These are phyloP conservation scores for Rhabdomys dilectus DNA, from an alignment of 2,113 vertebrate genomes.

Conservation along the genomic window DNA sequence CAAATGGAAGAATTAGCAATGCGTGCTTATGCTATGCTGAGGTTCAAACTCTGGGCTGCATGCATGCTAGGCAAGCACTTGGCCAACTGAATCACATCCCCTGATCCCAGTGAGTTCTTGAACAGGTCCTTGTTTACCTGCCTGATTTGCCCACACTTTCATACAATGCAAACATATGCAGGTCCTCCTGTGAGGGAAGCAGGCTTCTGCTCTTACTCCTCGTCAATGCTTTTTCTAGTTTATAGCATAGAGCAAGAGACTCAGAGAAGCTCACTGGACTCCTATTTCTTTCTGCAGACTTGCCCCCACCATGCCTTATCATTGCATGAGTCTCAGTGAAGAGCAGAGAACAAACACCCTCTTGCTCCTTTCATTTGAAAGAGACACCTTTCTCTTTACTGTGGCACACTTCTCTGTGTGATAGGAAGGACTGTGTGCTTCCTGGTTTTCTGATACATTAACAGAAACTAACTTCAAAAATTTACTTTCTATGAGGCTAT, in stretches of 20 bases:
- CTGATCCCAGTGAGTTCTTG: not conserved
- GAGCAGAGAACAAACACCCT: not conserved
- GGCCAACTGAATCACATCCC: not conserved
- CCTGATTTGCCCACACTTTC: not conserved
- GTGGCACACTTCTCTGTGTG: fast-evolving
- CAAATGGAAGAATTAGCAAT: not conserved
- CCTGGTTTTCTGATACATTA: conserved; percentile 13
- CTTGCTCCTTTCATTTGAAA: not conserved
- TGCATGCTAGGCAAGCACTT: not conserved
- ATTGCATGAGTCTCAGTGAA: not conserved
- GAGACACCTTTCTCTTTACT: not conserved
- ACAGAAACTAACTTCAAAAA: not conserved
- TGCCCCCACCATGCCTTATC: not conserved
- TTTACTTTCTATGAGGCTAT: not conserved
- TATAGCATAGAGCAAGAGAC: not conserved
- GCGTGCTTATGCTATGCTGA: not conserved
- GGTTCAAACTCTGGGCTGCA: no score
- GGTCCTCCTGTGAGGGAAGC: not conserved
- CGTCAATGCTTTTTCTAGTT: not conserved
- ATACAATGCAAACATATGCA: not conserved
- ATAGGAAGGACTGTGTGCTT: not conserved
- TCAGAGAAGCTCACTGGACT: not conserved
- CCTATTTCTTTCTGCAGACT: no score
- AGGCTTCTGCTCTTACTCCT: fast-evolving
- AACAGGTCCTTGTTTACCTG: not conserved